A percentile compares a stretch with the other conserved stretches of the same genome.
Evolutionary conservation across 2,113 vertebrate genomes (phyloP).

Genomic region (Xiphophorus hellerii): DNA sequence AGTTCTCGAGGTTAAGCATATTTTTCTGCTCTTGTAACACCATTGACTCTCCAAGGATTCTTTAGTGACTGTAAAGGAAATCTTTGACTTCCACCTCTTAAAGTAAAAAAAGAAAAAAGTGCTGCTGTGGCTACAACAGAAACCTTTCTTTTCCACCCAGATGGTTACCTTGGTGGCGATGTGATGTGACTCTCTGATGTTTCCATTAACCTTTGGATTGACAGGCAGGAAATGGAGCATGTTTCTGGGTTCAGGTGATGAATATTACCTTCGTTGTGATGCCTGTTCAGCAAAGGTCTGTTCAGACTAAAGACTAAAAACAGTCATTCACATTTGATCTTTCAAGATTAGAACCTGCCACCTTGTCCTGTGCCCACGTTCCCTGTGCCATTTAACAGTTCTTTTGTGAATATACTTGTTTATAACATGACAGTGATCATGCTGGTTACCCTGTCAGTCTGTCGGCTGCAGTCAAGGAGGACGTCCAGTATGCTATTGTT

Average conservation of each 20-base stretch:
- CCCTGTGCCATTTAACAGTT: conserved; percentile 8
- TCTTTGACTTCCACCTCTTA: conserved; percentile 4
- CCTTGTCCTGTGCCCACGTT: conserved; percentile 1
- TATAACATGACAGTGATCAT: not conserved
- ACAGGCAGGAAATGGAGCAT: conserved; percentile 27
- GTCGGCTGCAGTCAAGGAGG: not conserved
- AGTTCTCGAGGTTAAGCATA: conserved; percentile 21
- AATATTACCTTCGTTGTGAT: conserved; percentile 24
- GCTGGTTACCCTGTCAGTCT: not conserved
- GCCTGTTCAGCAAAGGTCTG: not conserved
- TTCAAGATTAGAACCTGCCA: conserved; percentile 34
- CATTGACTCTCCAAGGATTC: conserved; percentile 9
- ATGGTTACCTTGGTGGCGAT: conserved; percentile 14
- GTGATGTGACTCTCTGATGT: conserved; percentile 5
- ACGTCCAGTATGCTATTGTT: not conserved
- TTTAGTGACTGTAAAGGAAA: conserved; percentile 22
- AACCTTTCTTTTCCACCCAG: conserved; percentile 12
- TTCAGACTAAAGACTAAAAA: conserved; percentile 16
- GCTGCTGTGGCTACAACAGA: conserved; percentile 6
- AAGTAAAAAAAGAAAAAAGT: conserved; percentile 7
- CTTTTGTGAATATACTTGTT: conserved; percentile 3
- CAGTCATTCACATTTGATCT: conserved; percentile 34
- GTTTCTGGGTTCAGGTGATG: conserved; percentile 31
- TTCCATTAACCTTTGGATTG: conserved; percentile 45
- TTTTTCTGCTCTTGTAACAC: conserved; percentile 22